Evolutionary conservation across 1,140 invertebrate genomes (phyloP).

Genomic region (Meteorus sp.): DNA sequence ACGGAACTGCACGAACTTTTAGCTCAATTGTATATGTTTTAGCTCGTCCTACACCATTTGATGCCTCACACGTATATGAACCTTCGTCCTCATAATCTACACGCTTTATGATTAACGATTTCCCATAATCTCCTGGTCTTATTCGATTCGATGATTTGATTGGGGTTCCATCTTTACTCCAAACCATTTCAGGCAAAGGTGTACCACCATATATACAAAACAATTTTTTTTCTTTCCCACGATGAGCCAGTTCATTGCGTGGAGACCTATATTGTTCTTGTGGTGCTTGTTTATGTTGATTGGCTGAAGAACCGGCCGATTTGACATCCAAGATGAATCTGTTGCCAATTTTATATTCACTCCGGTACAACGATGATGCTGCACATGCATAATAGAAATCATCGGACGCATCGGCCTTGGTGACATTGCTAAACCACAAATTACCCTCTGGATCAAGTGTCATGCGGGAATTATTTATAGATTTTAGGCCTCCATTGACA

Average conservation of each 20-base stretch:
- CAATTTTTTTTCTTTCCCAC: slow-evolving; percentile 79
- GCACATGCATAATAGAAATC: slow-evolving; percentile 88
- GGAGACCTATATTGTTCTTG: slow-evolving; percentile 80
- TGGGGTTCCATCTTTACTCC: slow-evolving; percentile 77
- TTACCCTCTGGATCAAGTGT: slow-evolving; percentile 92
- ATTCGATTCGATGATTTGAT: slow-evolving; percentile 74
- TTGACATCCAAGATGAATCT: slow-evolving; percentile 77
- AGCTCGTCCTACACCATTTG: slow-evolving; percentile 83
- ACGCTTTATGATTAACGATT: slow-evolving; percentile 84
- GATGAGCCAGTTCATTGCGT: slow-evolving; percentile 80
- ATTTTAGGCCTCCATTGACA: slow-evolving; percentile 75
- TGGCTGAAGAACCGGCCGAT: slow-evolving; percentile 72
- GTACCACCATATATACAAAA: slow-evolving; percentile 92
- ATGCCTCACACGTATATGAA: slow-evolving; percentile 86
- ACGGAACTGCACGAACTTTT: slow-evolving; percentile 82
- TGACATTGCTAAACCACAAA: slow-evolving; percentile 93
- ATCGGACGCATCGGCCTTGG: slow-evolving; percentile 76
- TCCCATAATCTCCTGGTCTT: slow-evolving; percentile 87
- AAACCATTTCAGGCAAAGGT: slow-evolving; percentile 79
- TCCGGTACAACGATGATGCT: slow-evolving; percentile 82
- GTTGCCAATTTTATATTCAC: slow-evolving; percentile 90
- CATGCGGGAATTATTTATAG: slow-evolving; percentile 90
- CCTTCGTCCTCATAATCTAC: slow-evolving; percentile 86
- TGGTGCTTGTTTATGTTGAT: slow-evolving; percentile 77
- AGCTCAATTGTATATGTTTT: slow-evolving; percentile 84